Conservation (phyloP, 2,797 vertebrate species). For the Pelochelys cantorii region DNA sequence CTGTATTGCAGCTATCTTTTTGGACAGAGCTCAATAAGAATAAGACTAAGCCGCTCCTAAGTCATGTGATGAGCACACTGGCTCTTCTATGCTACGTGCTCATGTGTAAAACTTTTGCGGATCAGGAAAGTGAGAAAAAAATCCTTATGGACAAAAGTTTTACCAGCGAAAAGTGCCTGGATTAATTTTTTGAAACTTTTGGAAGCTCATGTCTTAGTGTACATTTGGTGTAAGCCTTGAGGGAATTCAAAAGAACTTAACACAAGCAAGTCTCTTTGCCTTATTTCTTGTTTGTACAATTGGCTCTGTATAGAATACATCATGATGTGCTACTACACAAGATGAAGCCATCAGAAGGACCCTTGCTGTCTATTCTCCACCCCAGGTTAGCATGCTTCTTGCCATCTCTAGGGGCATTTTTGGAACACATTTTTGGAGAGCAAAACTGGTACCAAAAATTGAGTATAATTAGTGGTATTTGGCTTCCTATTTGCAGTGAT, state of each 20-base stretch:
- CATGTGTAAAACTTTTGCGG: too few species aligned
- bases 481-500: background rate
- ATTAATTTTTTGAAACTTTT: background rate
- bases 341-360: fast-evolving
- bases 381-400: background rate
- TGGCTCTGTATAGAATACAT: background rate
- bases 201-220: background rate
- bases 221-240: background rate
- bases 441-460: background rate
- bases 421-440: fast-evolving
- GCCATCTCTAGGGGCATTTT: fast-evolving
- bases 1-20: background rate
- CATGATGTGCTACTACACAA: fast-evolving
- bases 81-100: too few species aligned
- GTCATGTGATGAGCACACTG: background rate
- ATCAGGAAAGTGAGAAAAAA: too few species aligned
- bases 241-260: too few species aligned
- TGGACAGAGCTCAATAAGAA: too few species aligned
- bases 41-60: background rate
- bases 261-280: too few species aligned
- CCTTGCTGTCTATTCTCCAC: fast-evolving
- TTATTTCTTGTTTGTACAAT: too few species aligned
- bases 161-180: too few species aligned
- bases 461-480: fast-evolving
- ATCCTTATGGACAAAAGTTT: too few species aligned